These are phyloP conservation scores for Dysidea cf. avara DNA, from an alignment of 37 sponge, comb jelly and placozoan genomes.

Conservation along the genomic window DNA sequence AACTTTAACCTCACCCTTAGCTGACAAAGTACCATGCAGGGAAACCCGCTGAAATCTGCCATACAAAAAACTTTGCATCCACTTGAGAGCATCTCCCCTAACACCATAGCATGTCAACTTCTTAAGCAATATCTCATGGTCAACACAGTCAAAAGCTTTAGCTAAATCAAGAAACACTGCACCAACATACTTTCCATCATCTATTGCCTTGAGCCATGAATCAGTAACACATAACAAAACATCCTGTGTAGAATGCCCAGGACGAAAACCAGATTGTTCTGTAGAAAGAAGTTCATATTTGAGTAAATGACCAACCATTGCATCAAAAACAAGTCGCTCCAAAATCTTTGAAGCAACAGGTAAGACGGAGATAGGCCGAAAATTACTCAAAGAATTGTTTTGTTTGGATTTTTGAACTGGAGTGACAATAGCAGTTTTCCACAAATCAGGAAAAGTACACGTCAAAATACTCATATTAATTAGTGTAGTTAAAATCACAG, in stretches of 20 bases:
- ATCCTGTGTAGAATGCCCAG: conserved; percentile 30
- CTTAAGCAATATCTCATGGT: conserved; percentile 17
- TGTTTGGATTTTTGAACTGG: too few species aligned
- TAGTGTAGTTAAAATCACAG: too few species aligned
- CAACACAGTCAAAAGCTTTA: conserved; percentile 30
- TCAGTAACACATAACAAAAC: conserved; percentile 12
- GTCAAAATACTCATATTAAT: too few species aligned
- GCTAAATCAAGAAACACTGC: conserved; percentile 11
- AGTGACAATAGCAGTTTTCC: too few species aligned
- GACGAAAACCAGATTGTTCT: conserved; percentile 14
- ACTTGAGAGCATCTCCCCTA: conserved; percentile 1
- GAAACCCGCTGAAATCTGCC: conserved; percentile 21
- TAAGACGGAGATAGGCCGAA: background rate
- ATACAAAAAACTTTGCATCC: conserved; percentile 12
- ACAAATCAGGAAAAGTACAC: too few species aligned
- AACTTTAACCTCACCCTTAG: conserved; percentile 3
- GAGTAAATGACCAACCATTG: background rate
- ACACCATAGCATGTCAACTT: conserved; percentile 30
- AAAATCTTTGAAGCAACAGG: background rate
- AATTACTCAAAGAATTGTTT: too few species aligned
- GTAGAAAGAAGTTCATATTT: background rate
- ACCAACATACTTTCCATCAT: conserved; percentile 25
- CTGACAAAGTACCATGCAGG: background rate
- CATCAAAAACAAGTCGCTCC: background rate
- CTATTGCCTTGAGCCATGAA: conserved; percentile 28